Conservation (phyloP, 2,888 invertebrate genomes). For the Xylophagus ater region DNA sequence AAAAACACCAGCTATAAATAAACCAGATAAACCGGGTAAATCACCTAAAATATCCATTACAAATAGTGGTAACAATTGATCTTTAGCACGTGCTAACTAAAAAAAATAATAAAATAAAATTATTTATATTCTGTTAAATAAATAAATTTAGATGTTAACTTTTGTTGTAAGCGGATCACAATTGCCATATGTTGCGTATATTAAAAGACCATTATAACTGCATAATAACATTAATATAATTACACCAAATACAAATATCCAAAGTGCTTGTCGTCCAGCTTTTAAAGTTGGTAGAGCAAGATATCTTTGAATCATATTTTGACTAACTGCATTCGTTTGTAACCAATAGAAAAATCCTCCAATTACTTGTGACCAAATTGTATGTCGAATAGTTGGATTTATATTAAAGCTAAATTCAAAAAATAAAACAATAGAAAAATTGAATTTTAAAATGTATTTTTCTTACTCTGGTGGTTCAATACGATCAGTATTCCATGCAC, state of each 20-base stretch:
- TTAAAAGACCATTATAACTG: slow-evolving; percentile 49
- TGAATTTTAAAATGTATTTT: background rate
- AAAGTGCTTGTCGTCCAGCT: slow-evolving; percentile 47
- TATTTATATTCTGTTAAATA: background rate
- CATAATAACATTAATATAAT: slow-evolving; percentile 43
- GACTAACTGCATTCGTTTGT: slow-evolving; percentile 69
- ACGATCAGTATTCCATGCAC: slow-evolving; percentile 57
- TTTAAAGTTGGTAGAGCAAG: slow-evolving; percentile 60
- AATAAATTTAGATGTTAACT: slow-evolving; percentile 24
- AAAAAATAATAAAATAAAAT: slow-evolving; percentile 13
- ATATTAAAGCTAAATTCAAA: slow-evolving; percentile 54
- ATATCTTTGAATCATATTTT: slow-evolving; percentile 81
- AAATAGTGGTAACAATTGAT: slow-evolving; percentile 71
- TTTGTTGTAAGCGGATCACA: slow-evolving; percentile 56
- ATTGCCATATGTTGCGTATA: slow-evolving; percentile 51
- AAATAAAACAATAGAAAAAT: background rate
- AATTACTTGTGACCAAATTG: slow-evolving; percentile 66
- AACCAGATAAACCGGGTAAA: slow-evolving; percentile 69
- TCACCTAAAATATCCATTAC: slow-evolving; percentile 73
- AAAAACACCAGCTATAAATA: slow-evolving; percentile 83
- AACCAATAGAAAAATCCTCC: slow-evolving; percentile 72
- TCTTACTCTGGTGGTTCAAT: slow-evolving; percentile 60
- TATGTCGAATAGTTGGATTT: slow-evolving; percentile 68
- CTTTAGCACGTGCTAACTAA: slow-evolving; percentile 56
- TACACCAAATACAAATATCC: slow-evolving; percentile 46